A percentile compares a stretch with the other conserved stretches of the same genome.
Evolutionary conservation across 2,113 vertebrate genomes (phyloP).

Genomic region (Thermophis baileyi): DNA sequence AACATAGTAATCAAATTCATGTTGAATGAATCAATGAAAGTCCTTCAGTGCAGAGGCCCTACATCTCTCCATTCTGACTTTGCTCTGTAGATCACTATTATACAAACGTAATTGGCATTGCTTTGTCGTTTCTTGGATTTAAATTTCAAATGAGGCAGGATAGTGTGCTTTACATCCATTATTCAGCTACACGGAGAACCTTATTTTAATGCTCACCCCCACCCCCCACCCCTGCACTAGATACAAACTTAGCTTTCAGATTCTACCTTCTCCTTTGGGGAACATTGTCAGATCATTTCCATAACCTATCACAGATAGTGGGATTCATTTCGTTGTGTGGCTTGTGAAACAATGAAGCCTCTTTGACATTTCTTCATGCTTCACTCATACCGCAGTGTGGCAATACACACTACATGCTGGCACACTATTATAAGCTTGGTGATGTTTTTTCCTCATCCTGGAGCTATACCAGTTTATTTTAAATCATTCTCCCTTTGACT

Average conservation of each 20-base stretch:
- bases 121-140: constrained; percentile 18
- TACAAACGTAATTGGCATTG: constrained; percentile 1
- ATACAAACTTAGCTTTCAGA: not conserved
- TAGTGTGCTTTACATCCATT: not conserved
- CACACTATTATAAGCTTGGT: not conserved
- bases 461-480: not conserved
- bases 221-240: not conserved
- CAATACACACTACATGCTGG: not conserved
- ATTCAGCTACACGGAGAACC: not conserved
- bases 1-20: constrained; percentile 7
- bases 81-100: not conserved
- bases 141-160: constrained; percentile 21
- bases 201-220: not conserved
- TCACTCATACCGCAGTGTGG: not conserved
- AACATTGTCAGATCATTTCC: not conserved
- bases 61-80: constrained; percentile 2
- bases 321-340: not conserved
- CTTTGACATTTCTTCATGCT: constrained; percentile 31
- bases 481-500: not conserved
- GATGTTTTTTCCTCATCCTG: not conserved
- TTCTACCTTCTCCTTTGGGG: not conserved
- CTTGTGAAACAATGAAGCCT: constrained; percentile 10
- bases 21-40: not conserved
- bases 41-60: not conserved
- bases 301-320: constrained; percentile 5